Evolutionary conservation across 2,797 vertebrate genomes (phyloP).

Genomic region (Propithecus deckenii): DNA sequence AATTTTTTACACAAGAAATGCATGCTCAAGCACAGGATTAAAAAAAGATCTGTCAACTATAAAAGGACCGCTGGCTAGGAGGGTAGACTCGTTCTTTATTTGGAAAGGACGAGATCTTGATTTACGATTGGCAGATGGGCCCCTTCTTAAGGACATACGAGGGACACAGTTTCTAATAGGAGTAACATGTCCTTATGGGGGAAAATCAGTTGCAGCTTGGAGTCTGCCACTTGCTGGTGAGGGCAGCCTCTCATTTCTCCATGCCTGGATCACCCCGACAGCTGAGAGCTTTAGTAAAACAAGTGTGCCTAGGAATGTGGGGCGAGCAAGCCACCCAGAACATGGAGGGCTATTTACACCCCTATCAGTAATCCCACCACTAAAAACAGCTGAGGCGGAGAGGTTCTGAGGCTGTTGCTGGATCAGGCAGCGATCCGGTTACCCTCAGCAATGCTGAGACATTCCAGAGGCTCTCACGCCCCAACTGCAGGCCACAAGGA

Average conservation of each 20-base stretch:
- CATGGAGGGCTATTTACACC: slow-evolving; percentile 11
- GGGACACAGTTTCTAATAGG: slow-evolving; percentile 59
- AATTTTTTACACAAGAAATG: slow-evolving; percentile 27
- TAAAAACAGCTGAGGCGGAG: slow-evolving; percentile 39
- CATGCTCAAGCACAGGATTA: background rate
- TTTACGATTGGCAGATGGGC: slow-evolving; percentile 42
- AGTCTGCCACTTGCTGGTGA: background rate
- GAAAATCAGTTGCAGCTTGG: background rate
- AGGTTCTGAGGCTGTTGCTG: background rate
- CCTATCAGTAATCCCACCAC: slow-evolving; percentile 43
- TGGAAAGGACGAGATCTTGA: slow-evolving; percentile 15
- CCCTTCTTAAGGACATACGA: slow-evolving; percentile 9
- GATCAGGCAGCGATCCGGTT: background rate
- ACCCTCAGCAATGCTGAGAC: slow-evolving; percentile 37
- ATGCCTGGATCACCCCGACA: background rate
- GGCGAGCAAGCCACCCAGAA: background rate
- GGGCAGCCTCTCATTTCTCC: background rate
- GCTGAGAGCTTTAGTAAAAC: slow-evolving; percentile 65
- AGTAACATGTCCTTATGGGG: slow-evolving; percentile 56
- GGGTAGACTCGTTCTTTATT: slow-evolving; percentile 6
- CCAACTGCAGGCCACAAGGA: background rate
- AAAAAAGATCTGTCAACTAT: background rate
- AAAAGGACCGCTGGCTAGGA: background rate
- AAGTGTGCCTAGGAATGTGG: background rate
- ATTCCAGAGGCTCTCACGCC: background rate